These are phyloP conservation scores for Caloenas nicobarica DNA, from an alignment of 2,113 vertebrate species.

Conservation along the genomic window DNA sequence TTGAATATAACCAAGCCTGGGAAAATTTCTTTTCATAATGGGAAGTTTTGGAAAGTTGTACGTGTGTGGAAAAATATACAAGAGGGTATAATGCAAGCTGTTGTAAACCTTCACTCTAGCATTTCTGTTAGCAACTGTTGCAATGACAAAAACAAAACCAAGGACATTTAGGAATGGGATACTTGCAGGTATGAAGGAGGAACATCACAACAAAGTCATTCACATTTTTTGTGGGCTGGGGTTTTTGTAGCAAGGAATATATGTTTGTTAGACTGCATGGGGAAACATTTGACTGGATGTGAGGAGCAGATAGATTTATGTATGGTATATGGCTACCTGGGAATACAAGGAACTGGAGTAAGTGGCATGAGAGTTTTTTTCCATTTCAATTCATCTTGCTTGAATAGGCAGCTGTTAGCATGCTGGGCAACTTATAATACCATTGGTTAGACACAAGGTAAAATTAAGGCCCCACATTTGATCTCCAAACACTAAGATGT, in stretches of 20 bases:
- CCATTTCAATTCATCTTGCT: background rate
- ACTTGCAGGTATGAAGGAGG: background rate
- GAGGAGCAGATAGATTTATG: background rate
- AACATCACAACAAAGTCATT: background rate
- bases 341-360: background rate
- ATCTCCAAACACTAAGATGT: background rate
- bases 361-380: background rate
- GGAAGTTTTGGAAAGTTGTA: background rate
- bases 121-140: background rate
- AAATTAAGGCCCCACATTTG: background rate
- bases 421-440: background rate
- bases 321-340: background rate
- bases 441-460: background rate
- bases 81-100: background rate
- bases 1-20: constrained; percentile 31
- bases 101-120: background rate
- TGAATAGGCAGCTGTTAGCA: background rate
- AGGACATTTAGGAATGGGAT: background rate
- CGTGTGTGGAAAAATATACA: background rate
- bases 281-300: background rate
- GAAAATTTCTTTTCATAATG: constrained; percentile 1
- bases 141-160: background rate
- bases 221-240: background rate
- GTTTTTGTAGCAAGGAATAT: background rate
- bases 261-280: background rate